Evolutionary conservation across 2,888 invertebrate species (phyloP), one percentile per base, ranked within the genome.

Genomic region (Standfussiana lucernea): DNA sequence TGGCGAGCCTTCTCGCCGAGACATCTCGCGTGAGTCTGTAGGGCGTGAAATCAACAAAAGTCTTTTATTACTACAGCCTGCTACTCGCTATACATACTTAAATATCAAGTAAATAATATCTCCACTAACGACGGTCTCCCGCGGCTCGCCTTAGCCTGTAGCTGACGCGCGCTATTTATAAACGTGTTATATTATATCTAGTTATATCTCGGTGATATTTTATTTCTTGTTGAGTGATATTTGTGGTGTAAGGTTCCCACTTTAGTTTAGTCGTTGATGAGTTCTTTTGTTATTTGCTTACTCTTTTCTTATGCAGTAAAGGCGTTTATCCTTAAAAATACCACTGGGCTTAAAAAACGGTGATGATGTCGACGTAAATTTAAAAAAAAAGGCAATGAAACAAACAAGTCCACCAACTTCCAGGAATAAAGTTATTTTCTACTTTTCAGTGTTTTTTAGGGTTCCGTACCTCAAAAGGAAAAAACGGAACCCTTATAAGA

Each of bases 141-240:
- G 75, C 50, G 7, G 81, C 21, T 37, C 24, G 13, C 18, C 32
- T 21, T 28, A n/a, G 45, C 32, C 59, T 80, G 80, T 8, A 8
- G n/a, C 37, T 53, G 80, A 80, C 77, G 13, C 45, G 7, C 2
- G 32, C 65, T 77, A 77, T 80, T 80, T 82, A 77, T 80, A 53
- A 50, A 56, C 56, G 24, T 3, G 21, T 2, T 5, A 42, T 35
- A 35, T 13, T 35, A 18, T 47, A 15, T 64, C n/a, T n/a, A 40
- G 35, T 28, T 47, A 24, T 47, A 35, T 61, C 59, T 28, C 11
- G 6, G n/a, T 21, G 32, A 40, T 79, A 79, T 70, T 70, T 70
- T 77, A 47, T 77, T 61, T 24, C 40, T 79, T 50, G 24, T 35
- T 47, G 10, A 24, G 24, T 61, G n/a, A 47, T 59, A 59, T 78